Evolutionary conservation across 2,888 invertebrate genomes (phyloP).

Genomic region (Helleia helle): DNA sequence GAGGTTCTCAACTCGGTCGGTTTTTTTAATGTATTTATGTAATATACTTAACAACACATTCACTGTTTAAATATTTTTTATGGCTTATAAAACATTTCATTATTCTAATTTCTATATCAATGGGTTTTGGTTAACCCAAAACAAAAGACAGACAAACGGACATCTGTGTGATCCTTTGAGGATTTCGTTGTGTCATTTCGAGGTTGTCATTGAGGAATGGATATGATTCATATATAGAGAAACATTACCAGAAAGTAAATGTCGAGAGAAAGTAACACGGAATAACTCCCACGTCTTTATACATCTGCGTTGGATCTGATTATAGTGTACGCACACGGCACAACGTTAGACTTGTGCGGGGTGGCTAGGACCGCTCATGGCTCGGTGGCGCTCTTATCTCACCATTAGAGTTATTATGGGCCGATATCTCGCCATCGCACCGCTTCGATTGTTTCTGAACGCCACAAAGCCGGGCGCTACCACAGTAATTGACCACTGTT

Average conservation of each 20-base stretch:
- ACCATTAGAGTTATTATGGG: slow-evolving; percentile 71
- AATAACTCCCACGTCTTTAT: slow-evolving; percentile 21
- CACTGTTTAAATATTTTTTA: too few relatives aligned
- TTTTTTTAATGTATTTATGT: too few relatives aligned
- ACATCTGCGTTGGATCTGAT: slow-evolving; percentile 41
- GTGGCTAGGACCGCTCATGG: slow-evolving; percentile 40
- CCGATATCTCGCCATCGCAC: slow-evolving; percentile 67
- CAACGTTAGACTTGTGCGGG: slow-evolving; percentile 34
- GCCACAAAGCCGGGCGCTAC: slow-evolving; percentile 57
- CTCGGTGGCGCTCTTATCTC: slow-evolving; percentile 65
- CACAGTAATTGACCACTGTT: slow-evolving; percentile 71
- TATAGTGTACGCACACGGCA: slow-evolving; percentile 41
- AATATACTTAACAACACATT: too few relatives aligned
- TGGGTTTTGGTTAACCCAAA: too few relatives aligned
- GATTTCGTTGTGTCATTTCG: too few relatives aligned
- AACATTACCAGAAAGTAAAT: slow-evolving; percentile 12
- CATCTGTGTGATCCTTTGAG: too few relatives aligned
- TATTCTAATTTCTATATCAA: too few relatives aligned
- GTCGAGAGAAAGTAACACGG: slow-evolving; percentile 10
- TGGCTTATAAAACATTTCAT: too few relatives aligned
- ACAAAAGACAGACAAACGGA: too few relatives aligned
- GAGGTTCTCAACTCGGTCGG: too few relatives aligned
- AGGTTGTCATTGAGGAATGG: too few relatives aligned
- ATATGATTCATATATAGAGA: too few relatives aligned
- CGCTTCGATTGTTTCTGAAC: slow-evolving; percentile 71